Evolutionary conservation across 2,113 vertebrate species (phyloP), one percentile per base, ranked within the genome.

Genomic region (Gambusia holbrooki): DNA sequence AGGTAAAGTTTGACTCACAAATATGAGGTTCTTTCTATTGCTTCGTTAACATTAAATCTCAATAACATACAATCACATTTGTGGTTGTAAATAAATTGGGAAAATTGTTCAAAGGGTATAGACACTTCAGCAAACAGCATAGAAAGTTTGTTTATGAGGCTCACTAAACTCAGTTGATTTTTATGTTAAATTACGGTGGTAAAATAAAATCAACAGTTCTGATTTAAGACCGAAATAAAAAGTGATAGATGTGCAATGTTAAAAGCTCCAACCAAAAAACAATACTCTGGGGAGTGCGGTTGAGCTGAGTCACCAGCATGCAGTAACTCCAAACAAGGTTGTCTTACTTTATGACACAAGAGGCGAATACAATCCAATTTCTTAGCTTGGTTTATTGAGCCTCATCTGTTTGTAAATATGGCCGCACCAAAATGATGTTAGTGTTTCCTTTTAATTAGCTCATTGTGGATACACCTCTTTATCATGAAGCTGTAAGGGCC

Each of bases 291-390:
- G 51, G 51, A 58, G 22, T n/a, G 25, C 10, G 51, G 22, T 58
- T 58, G 22, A 32, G 66, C 54, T 60, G 65, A 28, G 69, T 64
- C 54, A 32, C 51, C 68, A 65, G 25, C 51, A n/a, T n/a, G 51
- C 51, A 58, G 51, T 58, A 58, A 58, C 51, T 58, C 22, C 17
- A 58, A 58, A 58, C 25, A 25, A 71, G 71, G 69, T 58, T 80
- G 29, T 74, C 48, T 61, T 69, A 40, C 65, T 88, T 83, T 76
- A 83, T 80, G 80, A 74, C 81, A 60, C 69, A 73, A 54, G 40
- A 66, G 27, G 40, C 73, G 45, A 58, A 63, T 48, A 75, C n/a
- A 81, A 67, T 84, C 33, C 74, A 66, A 84, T 83, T 82, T 84
- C 65, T 80, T 65, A 64, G 40, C 76, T 30, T 27, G 54, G 66